phyloP scores from a whole-genome alignment of 2,113 vertebrate species.

The Eulemur rufifrons region DNA sequence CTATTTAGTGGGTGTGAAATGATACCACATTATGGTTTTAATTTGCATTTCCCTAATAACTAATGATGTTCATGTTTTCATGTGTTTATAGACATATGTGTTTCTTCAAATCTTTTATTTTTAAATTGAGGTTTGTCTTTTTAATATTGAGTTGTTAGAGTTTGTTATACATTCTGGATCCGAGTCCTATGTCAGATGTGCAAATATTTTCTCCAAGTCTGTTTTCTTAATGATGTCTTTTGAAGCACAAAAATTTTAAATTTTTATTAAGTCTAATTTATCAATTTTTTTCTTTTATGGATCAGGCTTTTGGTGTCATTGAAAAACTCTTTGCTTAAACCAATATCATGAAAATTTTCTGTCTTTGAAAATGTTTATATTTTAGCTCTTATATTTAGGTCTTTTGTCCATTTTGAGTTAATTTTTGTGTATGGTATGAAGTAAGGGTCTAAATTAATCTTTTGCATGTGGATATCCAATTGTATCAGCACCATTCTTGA shows the following conservation, averaged over 20 bases:
- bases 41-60: not conserved
- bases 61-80: not conserved
- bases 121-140: not conserved
- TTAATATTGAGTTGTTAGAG: not conserved
- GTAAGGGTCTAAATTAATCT: not conserved
- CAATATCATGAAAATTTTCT: not conserved
- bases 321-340: not conserved
- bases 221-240: conserved; percentile 1
- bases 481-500: not conserved
- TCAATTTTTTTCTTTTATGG: not conserved
- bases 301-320: not conserved
- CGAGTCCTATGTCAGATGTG: not conserved
- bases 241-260: not conserved
- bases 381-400: conserved; percentile 7
- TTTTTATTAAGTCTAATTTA: not conserved
- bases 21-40: not conserved
- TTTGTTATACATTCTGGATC: not conserved
- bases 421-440: not conserved
- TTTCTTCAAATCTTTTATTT: conserved; percentile 25
- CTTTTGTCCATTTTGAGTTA: not conserved
- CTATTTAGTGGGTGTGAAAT: not conserved
- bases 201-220: not conserved
- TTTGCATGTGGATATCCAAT: not conserved
- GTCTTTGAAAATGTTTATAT: not conserved
- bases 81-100: not conserved